These are phyloP conservation scores for Cololabis saira DNA, from an alignment of 2,113 vertebrate species.

Conservation along the genomic window DNA sequence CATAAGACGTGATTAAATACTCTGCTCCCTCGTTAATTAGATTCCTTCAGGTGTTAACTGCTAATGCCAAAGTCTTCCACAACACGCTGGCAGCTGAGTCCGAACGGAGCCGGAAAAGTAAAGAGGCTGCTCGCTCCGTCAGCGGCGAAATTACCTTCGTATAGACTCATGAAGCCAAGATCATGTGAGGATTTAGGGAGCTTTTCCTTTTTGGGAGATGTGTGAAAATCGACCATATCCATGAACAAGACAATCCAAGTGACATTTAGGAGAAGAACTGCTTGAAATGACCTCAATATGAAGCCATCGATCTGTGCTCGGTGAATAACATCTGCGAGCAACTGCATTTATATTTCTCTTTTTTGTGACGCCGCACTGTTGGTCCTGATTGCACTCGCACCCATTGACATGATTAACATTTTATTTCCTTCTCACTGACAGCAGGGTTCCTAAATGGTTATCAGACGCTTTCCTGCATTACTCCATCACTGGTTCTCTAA, in stretches of 20 bases:
- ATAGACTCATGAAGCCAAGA: slow-evolving; percentile 35
- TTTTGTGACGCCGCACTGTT: neutral
- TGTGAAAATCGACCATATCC: slow-evolving; percentile 38
- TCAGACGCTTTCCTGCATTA: too few relatives aligned
- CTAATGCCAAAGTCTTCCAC: slow-evolving; percentile 61
- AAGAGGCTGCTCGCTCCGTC: slow-evolving; percentile 22
- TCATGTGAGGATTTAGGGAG: slow-evolving; percentile 72
- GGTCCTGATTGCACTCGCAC: neutral
- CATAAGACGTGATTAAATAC: slow-evolving; percentile 68
- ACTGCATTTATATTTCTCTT: neutral
- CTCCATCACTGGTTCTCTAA: too few relatives aligned
- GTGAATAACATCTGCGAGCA: slow-evolving; percentile 30
- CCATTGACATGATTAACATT: slow-evolving; percentile 6
- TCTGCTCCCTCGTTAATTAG: slow-evolving; percentile 68
- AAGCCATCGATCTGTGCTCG: slow-evolving; percentile 42
- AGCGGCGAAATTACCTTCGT: slow-evolving; percentile 36
- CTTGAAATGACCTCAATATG: slow-evolving; percentile 52
- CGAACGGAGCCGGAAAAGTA: slow-evolving; percentile 23
- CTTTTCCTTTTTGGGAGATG: slow-evolving; percentile 49
- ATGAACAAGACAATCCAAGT: slow-evolving; percentile 49
- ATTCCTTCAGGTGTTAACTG: slow-evolving; percentile 73
- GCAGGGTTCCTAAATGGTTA: neutral
- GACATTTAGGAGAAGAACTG: slow-evolving; percentile 64
- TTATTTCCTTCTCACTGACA: slow-evolving; percentile 31
- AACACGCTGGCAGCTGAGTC: slow-evolving; percentile 24